These are phyloP conservation scores for Uloborus plumipes DNA, from an alignment of 2,888 invertebrate species.

Conservation along the genomic window DNA sequence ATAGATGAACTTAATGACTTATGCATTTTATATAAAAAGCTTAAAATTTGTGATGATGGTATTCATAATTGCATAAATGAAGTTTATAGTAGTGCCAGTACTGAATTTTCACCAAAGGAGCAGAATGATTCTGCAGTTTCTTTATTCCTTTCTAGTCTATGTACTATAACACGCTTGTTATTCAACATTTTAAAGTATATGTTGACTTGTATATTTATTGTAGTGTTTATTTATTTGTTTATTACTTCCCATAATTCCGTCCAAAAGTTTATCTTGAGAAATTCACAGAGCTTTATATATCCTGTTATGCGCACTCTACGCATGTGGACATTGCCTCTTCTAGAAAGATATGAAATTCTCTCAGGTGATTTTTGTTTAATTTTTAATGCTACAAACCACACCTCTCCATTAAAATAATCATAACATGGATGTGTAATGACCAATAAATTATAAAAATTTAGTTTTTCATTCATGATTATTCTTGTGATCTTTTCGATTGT, in stretches of 20 bases:
- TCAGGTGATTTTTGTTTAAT: conserved; percentile 75
- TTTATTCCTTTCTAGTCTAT: conserved; percentile 1
- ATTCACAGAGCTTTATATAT: conserved; percentile 85
- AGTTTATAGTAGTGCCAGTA: background rate
- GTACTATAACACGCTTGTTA: conserved; percentile 5
- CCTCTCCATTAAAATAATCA: too few relatives aligned
- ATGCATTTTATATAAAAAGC: background rate
- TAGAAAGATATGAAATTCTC: conserved; percentile 80
- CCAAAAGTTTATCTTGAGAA: conserved; percentile 79
- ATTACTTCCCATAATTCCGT: conserved; percentile 72
- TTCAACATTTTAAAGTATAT: conserved; percentile 28
- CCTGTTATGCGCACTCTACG: conserved; percentile 83
- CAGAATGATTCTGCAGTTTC: background rate
- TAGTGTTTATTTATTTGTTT: conserved; percentile 54
- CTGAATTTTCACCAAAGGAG: background rate
- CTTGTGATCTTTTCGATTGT: background rate
- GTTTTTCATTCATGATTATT: background rate
- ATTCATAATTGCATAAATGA: conserved; percentile 1
- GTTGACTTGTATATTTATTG: conserved; percentile 19
- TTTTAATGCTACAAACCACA: background rate
- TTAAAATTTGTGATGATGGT: background rate
- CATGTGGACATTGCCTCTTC: conserved; percentile 82
- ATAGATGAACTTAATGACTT: background rate
- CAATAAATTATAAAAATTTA: too few relatives aligned
- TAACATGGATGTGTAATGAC: too few relatives aligned